These are phyloP conservation scores for Hydropsyche betteni DNA, from an alignment of 2,888 invertebrate species.

Conservation along the genomic window DNA sequence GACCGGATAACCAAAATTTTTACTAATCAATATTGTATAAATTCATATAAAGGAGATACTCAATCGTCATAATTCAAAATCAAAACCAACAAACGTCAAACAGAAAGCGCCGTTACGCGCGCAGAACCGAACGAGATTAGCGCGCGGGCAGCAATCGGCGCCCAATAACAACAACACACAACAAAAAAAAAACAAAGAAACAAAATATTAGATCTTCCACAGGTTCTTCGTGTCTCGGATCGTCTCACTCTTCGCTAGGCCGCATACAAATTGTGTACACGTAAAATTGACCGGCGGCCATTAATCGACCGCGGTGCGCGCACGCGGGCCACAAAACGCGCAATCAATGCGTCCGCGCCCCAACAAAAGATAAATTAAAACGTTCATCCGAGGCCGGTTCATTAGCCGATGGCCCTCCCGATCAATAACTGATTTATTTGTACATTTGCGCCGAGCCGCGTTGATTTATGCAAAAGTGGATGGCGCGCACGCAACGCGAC, in stretches of 20 bases:
- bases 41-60: too few relatives aligned
- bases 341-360: constrained; percentile 48
- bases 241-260: constrained; percentile 12
- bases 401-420: constrained; percentile 48
- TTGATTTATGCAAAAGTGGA: constrained; percentile 50
- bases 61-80: background rate
- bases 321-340: constrained; percentile 41
- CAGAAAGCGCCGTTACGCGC: constrained; percentile 3
- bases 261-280: constrained; percentile 44
- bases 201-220: constrained; percentile 31
- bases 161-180: too few relatives aligned
- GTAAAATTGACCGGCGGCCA: constrained; percentile 37
- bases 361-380: constrained; percentile 53
- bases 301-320: constrained; percentile 37
- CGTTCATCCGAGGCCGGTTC: constrained; percentile 51
- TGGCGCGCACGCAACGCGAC: constrained; percentile 49
- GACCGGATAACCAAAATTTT: too few relatives aligned
- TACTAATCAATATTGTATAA: too few relatives aligned
- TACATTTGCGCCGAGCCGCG: constrained; percentile 50
- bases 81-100: background rate
- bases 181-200: background rate
- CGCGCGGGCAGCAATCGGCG: constrained; percentile 21
- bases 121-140: background rate
- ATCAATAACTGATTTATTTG: constrained; percentile 52
- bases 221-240: background rate